These are phyloP conservation scores for Sitta europaea DNA, from an alignment of 2,113 vertebrate genomes.

Conservation along the genomic window DNA sequence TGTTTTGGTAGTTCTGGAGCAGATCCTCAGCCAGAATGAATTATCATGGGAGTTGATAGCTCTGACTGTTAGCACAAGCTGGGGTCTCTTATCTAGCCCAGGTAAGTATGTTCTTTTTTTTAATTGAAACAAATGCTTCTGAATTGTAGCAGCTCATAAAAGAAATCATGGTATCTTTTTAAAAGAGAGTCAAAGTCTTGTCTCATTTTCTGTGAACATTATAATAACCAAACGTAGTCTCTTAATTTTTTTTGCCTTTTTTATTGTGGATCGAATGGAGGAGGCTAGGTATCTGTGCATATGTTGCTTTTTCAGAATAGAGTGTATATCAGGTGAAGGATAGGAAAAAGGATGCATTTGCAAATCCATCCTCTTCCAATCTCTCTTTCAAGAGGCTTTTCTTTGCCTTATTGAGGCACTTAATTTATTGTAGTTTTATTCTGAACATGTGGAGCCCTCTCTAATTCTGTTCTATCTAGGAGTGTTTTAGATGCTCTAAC, in stretches of 20 bases:
- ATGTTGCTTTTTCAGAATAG: not conserved
- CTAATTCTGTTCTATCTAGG: not conserved
- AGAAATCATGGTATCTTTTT: not conserved
- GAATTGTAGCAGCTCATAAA: not conserved
- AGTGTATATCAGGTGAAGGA: not conserved
- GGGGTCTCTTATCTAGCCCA: not conserved
- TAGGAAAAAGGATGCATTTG: not conserved
- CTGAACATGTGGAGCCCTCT: not conserved
- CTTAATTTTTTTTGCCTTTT: not conserved
- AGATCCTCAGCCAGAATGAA: not conserved
- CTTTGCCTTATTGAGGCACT: not conserved
- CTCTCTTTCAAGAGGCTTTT: not conserved
- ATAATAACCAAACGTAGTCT: not conserved
- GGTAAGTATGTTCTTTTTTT: not conserved
- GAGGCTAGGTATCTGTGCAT: not conserved
- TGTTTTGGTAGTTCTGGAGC: not conserved
- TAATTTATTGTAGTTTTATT: not conserved
- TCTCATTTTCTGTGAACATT: not conserved
- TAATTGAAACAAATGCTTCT: not conserved
- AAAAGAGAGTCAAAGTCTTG: not conserved
- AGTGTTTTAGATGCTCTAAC: not conserved
- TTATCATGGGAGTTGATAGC: not conserved
- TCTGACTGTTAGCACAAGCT: not conserved
- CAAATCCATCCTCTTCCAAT: not conserved
- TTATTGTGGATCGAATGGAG: not conserved